phyloP scores from a whole-genome alignment of 2,888 invertebrate species.

The Tiliacea citrago region DNA sequence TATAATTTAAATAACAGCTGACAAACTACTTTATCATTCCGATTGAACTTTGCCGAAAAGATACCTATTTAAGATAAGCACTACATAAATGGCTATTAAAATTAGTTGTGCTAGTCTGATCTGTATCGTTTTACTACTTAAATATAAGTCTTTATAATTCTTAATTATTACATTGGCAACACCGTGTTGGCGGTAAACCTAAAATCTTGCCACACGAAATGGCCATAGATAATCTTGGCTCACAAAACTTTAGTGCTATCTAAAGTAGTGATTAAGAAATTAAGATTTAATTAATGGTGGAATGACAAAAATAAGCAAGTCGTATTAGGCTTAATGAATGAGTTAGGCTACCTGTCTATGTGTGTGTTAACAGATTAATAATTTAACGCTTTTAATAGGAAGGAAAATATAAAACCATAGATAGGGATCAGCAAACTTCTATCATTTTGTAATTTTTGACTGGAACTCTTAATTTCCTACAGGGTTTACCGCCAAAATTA shows the following conservation, averaged over 20 bases:
- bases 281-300: constrained; percentile 36
- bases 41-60: constrained; percentile 78
- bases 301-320: constrained; percentile 36
- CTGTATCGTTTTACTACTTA: constrained; percentile 69
- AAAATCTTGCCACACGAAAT: constrained; percentile 60
- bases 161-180: constrained; percentile 68
- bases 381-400: constrained; percentile 10
- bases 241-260: constrained; percentile 38
- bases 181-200: constrained; percentile 52
- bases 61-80: constrained; percentile 76
- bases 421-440: neutral
- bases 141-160: constrained; percentile 63
- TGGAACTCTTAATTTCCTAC: neutral
- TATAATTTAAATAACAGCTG: constrained; percentile 60
- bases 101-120: constrained; percentile 73
- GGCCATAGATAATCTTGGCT: constrained; percentile 53
- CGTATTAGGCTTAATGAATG: constrained; percentile 17
- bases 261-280: constrained; percentile 52
- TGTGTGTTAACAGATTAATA: constrained; percentile 1
- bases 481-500: neutral
- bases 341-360: constrained; percentile 6
- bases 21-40: constrained; percentile 63
- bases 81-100: constrained; percentile 76
- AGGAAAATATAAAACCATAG: neutral
- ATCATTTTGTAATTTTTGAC: neutral